phyloP scores from a whole-genome alignment of 2,113 vertebrate species.

The Melanerpes aurifrons region DNA sequence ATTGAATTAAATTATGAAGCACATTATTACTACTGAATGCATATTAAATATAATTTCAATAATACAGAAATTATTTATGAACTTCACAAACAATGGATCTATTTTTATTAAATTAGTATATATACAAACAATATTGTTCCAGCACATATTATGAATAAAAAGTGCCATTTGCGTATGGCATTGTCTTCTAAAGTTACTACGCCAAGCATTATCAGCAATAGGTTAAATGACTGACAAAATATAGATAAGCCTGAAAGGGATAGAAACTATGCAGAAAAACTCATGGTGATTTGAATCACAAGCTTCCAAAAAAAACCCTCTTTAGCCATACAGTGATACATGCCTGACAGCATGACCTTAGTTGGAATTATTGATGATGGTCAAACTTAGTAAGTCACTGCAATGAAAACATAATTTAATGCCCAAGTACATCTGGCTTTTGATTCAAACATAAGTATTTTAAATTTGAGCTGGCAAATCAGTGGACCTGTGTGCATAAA shows the following conservation, averaged over 20 bases:
- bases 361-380: background rate
- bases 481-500: background rate
- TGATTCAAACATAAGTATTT: background rate
- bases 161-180: background rate
- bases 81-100: background rate
- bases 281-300: background rate
- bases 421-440: background rate
- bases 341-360: background rate
- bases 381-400: background rate
- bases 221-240: background rate
- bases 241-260: background rate
- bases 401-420: background rate
- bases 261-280: background rate
- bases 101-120: background rate
- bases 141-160: background rate
- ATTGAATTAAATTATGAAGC: background rate
- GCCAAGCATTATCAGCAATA: background rate
- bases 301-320: background rate
- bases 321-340: background rate
- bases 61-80: background rate
- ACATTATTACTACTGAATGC: background rate
- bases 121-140: background rate
- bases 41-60: background rate
- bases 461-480: background rate
- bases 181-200: background rate